phyloP scores from a whole-genome alignment of 2,888 invertebrate genomes.

The Polymixis lichenea region DNA sequence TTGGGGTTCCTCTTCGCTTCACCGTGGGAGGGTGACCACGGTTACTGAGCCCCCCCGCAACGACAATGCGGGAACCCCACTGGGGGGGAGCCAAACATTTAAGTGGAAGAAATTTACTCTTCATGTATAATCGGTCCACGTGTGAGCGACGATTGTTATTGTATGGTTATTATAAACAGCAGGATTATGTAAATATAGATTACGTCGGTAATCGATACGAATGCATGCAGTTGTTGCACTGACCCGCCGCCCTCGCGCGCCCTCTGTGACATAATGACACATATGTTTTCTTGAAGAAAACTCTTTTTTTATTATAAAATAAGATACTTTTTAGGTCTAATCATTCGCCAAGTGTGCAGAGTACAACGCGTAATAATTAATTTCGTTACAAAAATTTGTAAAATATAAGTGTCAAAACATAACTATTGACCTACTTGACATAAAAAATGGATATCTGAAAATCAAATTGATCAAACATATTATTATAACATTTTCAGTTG shows the following conservation, averaged over 20 bases:
- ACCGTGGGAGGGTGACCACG: no score
- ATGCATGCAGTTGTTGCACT: slow-evolving; percentile 6
- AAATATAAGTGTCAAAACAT: neutral
- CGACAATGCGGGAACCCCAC: no score
- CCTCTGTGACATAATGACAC: neutral
- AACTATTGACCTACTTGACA: neutral
- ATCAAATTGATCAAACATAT: neutral
- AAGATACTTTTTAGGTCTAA: no score
- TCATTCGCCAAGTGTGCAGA: neutral
- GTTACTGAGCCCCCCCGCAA: no score
- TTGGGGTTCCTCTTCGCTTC: no score
- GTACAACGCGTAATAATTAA: neutral
- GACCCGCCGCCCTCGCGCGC: slow-evolving; percentile 18
- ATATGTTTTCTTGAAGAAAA: neutral
- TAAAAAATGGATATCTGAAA: neutral
- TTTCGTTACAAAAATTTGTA: neutral
- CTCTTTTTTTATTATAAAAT: neutral
- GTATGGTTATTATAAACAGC: slow-evolving; percentile 43
- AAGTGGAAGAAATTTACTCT: neutral
- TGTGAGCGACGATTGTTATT: slow-evolving; percentile 32
- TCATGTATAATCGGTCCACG: slow-evolving; percentile 22
- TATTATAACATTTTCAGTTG: neutral
- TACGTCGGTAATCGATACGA: slow-evolving; percentile 2
- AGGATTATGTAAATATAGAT: slow-evolving; percentile 50
- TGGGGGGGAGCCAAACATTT: neutral